A percentile compares a stretch with the other conserved stretches of the same genome.
phyloP scores from a whole-genome alignment of 2,113 vertebrate species.

The Forbesichthys agassizii region DNA sequence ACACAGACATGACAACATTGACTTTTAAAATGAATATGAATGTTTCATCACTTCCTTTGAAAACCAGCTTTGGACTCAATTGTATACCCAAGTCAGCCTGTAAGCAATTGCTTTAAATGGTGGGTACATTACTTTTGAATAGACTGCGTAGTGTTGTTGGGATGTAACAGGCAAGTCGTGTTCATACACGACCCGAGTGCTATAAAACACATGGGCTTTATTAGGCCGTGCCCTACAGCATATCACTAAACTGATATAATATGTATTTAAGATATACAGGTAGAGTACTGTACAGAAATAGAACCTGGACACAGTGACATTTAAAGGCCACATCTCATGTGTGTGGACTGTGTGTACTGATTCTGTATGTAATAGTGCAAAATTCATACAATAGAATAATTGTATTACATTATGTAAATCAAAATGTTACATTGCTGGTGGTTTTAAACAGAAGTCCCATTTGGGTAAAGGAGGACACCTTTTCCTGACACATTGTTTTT shows the following conservation, averaged over 20 bases:
- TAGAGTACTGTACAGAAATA: background rate
- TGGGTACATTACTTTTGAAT: too few species aligned
- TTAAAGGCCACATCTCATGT: background rate
- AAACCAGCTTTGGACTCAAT: too few species aligned
- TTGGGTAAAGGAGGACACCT: too few species aligned
- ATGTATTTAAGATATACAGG: background rate
- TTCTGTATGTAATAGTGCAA: background rate
- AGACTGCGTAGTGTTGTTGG: too few species aligned
- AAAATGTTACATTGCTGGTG: background rate
- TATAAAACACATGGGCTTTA: background rate
- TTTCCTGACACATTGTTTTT: too few species aligned
- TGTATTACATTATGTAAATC: background rate
- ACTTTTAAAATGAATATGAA: too few species aligned
- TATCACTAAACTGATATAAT: background rate
- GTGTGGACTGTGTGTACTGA: background rate
- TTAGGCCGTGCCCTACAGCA: background rate
- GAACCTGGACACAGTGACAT: too few species aligned
- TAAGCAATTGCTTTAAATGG: too few species aligned
- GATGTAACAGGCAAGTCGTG: background rate
- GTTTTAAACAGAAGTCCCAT: background rate
- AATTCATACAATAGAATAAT: too few species aligned
- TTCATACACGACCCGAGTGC: background rate
- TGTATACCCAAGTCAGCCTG: too few species aligned
- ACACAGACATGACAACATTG: background rate
- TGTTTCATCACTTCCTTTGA: too few species aligned